Conservation (phyloP, 64 coral and sea anemone genomes). For the Catalaphyllia jardinei region DNA sequence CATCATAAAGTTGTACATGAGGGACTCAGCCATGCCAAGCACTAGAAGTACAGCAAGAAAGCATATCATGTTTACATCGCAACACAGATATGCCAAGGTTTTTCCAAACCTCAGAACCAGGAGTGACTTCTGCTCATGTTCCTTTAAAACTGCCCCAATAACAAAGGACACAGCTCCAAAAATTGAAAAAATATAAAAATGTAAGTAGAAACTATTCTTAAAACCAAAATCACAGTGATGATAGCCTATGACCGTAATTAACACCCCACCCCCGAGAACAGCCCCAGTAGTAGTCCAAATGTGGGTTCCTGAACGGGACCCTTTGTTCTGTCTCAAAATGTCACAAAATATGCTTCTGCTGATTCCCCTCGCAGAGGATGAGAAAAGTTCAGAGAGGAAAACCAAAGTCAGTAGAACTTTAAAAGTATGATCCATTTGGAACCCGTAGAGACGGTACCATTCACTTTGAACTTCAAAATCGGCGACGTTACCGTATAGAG, state of each 20-base stretch:
- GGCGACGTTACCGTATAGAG: background rate
- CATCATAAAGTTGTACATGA: conserved; percentile 89
- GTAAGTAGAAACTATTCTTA: conserved; percentile 80
- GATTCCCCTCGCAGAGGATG: conserved; percentile 50
- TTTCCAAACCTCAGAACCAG: conserved; percentile 57
- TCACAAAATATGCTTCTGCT: conserved; percentile 66
- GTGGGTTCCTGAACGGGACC: conserved; percentile 9
- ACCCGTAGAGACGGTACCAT: conserved; percentile 44
- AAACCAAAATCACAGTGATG: conserved; percentile 73
- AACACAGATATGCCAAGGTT: conserved; percentile 66
- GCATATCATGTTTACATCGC: conserved; percentile 65
- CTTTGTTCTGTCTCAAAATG: conserved; percentile 51
- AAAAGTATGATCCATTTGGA: conserved; percentile 73
- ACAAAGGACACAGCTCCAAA: conserved; percentile 69
- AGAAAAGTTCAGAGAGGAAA: conserved; percentile 68
- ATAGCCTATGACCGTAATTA: conserved; percentile 63
- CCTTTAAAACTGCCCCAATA: conserved; percentile 70
- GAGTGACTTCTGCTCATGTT: conserved; percentile 57
- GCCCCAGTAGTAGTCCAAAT: conserved; percentile 66
- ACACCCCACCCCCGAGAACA: conserved; percentile 57
- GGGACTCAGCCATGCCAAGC: conserved; percentile 86
- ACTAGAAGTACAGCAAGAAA: conserved; percentile 72
- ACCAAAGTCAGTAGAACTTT: conserved; percentile 66
- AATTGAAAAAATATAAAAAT: conserved; percentile 81
- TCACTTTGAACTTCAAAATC: background rate